Conservation (phyloP, 2,797 vertebrate genomes). For the Enteromius mattozi region DNA sequence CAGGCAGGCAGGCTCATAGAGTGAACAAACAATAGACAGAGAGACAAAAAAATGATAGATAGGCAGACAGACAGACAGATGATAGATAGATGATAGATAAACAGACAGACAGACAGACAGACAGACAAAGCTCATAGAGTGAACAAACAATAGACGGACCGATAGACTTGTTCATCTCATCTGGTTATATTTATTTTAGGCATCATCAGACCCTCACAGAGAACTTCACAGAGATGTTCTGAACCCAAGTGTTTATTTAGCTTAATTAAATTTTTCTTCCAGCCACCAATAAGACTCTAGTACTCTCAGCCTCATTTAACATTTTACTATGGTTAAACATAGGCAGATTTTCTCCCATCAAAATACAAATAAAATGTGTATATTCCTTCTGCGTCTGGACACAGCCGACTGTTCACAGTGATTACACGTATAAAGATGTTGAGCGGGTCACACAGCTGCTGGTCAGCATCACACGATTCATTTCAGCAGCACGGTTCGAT, state of each 20-base stretch:
- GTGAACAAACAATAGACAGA: no score
- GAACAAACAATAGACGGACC: background rate
- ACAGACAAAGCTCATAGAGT: no score
- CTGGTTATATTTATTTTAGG: conserved; percentile 1
- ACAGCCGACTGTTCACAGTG: background rate
- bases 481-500: conserved; percentile 10
- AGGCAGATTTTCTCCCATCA: background rate
- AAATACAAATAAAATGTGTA: background rate
- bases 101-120: no score
- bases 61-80: no score
- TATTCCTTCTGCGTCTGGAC: background rate
- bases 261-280: background rate
- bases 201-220: background rate
- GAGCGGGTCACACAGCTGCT: background rate
- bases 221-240: background rate
- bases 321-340: conserved; percentile 1
- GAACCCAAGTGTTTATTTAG: background rate
- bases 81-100: no score
- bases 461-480: background rate
- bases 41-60: no score
- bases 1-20: no score
- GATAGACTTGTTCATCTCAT: background rate
- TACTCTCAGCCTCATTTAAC: background rate
- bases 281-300: conserved; percentile 1
- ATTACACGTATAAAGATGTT: background rate